A percentile compares a stretch with the other conserved stretches of the same genome.
Conservation (phyloP, 2,113 vertebrate species). For the Tenebrosternarchus preto region DNA sequence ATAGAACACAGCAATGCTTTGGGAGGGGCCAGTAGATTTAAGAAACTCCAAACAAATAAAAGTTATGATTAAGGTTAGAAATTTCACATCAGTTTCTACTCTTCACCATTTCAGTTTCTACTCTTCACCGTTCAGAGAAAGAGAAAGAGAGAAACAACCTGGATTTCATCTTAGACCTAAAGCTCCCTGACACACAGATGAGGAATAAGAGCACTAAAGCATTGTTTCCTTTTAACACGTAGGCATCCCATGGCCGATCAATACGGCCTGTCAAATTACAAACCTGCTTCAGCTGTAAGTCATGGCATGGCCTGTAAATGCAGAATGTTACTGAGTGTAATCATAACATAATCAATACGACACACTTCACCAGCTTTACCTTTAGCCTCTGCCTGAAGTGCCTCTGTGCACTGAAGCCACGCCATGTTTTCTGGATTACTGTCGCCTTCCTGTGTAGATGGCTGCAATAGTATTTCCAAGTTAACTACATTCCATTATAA, state of each 20-base stretch:
- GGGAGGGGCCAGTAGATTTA: no score
- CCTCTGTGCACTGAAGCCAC: slow-evolving; percentile 82
- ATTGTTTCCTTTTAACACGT: slow-evolving; percentile 18
- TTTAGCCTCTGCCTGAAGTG: slow-evolving; percentile 79
- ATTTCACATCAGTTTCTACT: no score
- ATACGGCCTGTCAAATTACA: slow-evolving; percentile 45
- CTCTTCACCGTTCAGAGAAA: no score
- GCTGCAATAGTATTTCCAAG: slow-evolving; percentile 73
- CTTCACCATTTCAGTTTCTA: no score
- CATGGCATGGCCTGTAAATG: slow-evolving; percentile 67
- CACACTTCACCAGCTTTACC: slow-evolving; percentile 76
- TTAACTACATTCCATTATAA: slow-evolving; percentile 47
- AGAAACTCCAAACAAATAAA: not conserved
- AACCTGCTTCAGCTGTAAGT: slow-evolving; percentile 38
- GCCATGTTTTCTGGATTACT: slow-evolving; percentile 89
- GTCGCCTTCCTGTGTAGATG: slow-evolving; percentile 76
- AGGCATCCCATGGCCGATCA: slow-evolving; percentile 40
- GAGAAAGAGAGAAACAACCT: slow-evolving; percentile 66
- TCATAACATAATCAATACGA: slow-evolving; percentile 77
- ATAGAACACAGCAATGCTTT: no score
- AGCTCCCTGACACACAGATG: slow-evolving; percentile 80
- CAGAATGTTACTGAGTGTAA: slow-evolving; percentile 76
- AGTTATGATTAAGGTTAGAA: not conserved
- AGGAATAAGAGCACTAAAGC: slow-evolving; percentile 49
- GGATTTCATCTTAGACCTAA: not conserved